phyloP scores from a whole-genome alignment of 2,113 vertebrate species.

The Hippocampus mohnikei region DNA sequence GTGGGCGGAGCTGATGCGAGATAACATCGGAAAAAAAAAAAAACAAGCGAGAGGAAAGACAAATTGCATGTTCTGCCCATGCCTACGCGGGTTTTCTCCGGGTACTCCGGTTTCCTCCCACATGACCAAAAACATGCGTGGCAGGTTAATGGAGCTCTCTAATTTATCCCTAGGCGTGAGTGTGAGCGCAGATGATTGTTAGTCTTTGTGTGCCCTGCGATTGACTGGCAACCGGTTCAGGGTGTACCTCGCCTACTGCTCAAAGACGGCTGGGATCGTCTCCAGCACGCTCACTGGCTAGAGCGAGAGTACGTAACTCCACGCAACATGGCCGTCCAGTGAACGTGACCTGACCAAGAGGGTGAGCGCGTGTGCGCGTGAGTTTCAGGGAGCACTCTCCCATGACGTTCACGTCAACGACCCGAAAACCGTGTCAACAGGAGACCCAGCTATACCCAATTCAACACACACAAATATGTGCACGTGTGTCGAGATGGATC shows the following conservation, averaged over 20 bases:
- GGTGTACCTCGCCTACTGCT: no score
- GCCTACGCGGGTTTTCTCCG: no score
- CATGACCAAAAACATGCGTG: no score
- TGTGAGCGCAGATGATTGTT: no score
- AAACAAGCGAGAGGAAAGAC: slow-evolving; percentile 27
- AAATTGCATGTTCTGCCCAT: slow-evolving; percentile 13
- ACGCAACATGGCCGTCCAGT: slow-evolving; percentile 30
- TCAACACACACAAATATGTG: slow-evolving; percentile 35
- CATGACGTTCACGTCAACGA: slow-evolving; percentile 71
- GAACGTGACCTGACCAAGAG: slow-evolving; percentile 55
- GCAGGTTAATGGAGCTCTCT: no score
- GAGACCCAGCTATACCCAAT: slow-evolving; percentile 57
- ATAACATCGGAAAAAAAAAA: slow-evolving; percentile 43
- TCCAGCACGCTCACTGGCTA: no score
- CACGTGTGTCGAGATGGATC: slow-evolving; percentile 56
- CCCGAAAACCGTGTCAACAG: slow-evolving; percentile 59
- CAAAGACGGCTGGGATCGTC: no score
- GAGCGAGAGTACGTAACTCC: background rate
- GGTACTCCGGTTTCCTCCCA: no score
- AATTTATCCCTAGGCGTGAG: no score
- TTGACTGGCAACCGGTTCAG: no score
- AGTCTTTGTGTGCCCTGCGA: no score
- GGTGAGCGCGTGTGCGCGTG: background rate
- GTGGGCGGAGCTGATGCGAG: slow-evolving; percentile 7
- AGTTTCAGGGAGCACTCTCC: slow-evolving; percentile 64